A percentile compares a stretch with the other conserved stretches of the same genome.
Conservation (phyloP, 2,113 vertebrate genomes). For the Megaceryle torquata region DNA sequence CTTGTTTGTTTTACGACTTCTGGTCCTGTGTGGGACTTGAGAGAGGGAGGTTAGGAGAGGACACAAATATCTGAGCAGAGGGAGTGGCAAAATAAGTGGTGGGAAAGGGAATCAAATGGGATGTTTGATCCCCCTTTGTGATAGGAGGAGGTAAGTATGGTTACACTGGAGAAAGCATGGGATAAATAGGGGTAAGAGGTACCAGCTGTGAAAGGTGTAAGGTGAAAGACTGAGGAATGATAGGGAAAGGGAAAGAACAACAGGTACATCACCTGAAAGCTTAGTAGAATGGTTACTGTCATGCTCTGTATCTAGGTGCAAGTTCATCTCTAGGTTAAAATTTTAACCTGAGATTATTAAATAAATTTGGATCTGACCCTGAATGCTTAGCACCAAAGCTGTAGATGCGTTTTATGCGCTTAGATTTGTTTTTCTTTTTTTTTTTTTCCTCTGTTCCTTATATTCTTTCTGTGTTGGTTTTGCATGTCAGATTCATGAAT, state of each 20-base stretch:
- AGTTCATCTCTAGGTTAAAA: neutral
- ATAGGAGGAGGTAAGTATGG: neutral
- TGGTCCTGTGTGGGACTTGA: neutral
- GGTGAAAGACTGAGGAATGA: neutral
- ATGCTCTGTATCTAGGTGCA: neutral
- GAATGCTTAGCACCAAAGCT: neutral
- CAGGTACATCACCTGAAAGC: neutral
- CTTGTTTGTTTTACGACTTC: fast-evolving
- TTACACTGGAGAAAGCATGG: neutral
- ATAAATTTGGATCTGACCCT: neutral
- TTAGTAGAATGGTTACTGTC: neutral
- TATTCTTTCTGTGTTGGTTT: neutral
- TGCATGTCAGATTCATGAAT: neutral
- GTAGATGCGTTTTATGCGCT: neutral
- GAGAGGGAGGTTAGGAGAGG: neutral
- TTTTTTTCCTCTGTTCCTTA: neutral
- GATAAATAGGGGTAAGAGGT: neutral
- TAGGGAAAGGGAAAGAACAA: neutral
- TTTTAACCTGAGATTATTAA: neutral
- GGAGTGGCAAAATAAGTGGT: neutral
- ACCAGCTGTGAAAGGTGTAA: neutral
- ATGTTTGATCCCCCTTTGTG: neutral
- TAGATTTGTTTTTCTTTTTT: neutral
- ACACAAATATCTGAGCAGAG: neutral
- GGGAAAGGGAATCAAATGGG: neutral